phyloP scores from a whole-genome alignment of 2,888 invertebrate genomes.

The Apeira syringaria region DNA sequence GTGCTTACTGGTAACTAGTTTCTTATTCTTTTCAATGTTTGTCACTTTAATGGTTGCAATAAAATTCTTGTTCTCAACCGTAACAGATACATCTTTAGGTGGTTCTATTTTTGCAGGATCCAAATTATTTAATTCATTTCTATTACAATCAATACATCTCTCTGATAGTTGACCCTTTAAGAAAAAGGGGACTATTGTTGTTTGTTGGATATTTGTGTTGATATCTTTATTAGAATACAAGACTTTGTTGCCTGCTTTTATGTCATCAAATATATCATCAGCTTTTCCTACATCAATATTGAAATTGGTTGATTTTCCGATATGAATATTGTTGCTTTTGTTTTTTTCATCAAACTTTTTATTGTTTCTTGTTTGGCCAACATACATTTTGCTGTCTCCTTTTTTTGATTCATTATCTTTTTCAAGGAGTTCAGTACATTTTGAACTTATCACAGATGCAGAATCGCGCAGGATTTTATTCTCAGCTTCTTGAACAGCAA shows the following conservation, averaged over 20 bases:
- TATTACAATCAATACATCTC: slow-evolving; percentile 42
- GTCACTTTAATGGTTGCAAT: slow-evolving; percentile 50
- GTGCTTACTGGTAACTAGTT: slow-evolving; percentile 29
- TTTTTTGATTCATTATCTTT: background rate
- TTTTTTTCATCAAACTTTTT: too few relatives aligned
- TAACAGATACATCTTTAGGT: slow-evolving; percentile 47
- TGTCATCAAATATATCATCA: too few relatives aligned
- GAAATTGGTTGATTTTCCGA: too few relatives aligned
- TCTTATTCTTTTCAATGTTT: slow-evolving; percentile 28
- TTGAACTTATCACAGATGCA: background rate
- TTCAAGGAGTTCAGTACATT: background rate
- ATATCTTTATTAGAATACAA: too few relatives aligned
- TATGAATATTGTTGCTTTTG: too few relatives aligned
- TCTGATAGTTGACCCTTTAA: slow-evolving; percentile 52
- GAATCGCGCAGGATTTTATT: slow-evolving; percentile 35
- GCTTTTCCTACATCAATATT: background rate
- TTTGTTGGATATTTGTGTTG: slow-evolving; percentile 12
- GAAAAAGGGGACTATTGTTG: slow-evolving; percentile 55
- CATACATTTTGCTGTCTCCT: background rate
- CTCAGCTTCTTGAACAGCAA: slow-evolving; percentile 56
- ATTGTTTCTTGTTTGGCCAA: too few relatives aligned
- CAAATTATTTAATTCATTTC: slow-evolving; percentile 8
- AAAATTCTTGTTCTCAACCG: slow-evolving; percentile 49
- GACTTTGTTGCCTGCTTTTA: too few relatives aligned
- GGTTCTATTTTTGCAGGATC: slow-evolving; percentile 8